Base-by-base conservation (phyloP, 1,140 invertebrate genomes). In the Capitella teleta region DNA sequence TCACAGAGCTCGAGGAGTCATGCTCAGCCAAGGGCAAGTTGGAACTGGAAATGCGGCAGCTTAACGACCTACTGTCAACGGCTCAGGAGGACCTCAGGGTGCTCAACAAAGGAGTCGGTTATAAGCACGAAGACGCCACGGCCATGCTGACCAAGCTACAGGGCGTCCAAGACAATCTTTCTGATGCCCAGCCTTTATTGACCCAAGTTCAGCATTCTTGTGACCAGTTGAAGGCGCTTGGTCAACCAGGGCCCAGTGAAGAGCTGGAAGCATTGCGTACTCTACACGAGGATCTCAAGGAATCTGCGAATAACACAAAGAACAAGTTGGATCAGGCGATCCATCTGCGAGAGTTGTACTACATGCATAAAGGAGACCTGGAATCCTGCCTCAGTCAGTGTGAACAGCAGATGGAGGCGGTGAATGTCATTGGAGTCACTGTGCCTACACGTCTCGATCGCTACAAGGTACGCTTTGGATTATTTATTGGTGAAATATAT, bases 381-480 rank as follows among this genome's bases (percentile, higher is more conserved):
- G 82, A 83, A 59, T 83, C 81, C 5, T 87, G 91, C 55, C 84
- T 93, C 24, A 79, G 82, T 21, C 87, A 88, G 61, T 90, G 90
- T 62, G 86, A 85, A 0, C 82, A 87, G 62, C 78, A 91, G 8
- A 82, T 93, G 1, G 77, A 81, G 16, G 84, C 87, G 53, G 85
- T 93, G 54, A 86, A 92, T 62, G 84, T 82, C 61, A 79, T 81
- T 1, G 83, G 82, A 26, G 80, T 82, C 32, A 80, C 84, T 0
- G 77, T 86, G 3, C 81, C 87, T 63, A 86, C 90, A 28, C 91
- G 91, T 64, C 86, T 95, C 34, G 84, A 85, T 57, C 81, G 82
- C 51, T 93, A 91, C 57, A 62, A 61, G 56, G 65, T 67, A 47
- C 28, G 5, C 18, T 26, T 24, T 3, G 26, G 21, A 24, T 44